Percentiles rank a stretch among this genome's conserved stretches.
phyloP scores from a whole-genome alignment of 2,888 invertebrate species.

The Biston betularia region DNA sequence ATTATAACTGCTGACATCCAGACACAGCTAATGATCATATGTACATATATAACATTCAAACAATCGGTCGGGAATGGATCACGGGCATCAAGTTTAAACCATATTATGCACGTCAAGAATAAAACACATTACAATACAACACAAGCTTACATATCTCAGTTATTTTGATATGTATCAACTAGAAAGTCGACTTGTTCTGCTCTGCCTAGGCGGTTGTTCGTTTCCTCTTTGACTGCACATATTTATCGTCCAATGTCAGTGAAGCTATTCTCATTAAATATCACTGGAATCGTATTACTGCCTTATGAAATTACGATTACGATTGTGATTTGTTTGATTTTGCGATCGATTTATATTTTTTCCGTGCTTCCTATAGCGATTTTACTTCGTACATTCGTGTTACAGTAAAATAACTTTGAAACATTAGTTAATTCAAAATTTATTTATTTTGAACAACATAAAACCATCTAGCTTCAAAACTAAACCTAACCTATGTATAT shows the following conservation, averaged over 20 bases:
- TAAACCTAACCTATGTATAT: no score
- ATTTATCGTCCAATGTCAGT: slow-evolving; percentile 29
- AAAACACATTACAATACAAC: background rate
- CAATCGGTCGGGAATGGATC: no score
- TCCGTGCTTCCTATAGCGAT: slow-evolving; percentile 28
- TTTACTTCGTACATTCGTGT: slow-evolving; percentile 23
- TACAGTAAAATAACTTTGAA: slow-evolving; percentile 8
- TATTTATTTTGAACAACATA: no score
- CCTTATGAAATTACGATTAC: slow-evolving; percentile 39
- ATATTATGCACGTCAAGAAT: background rate
- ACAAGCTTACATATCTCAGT: background rate
- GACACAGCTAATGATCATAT: no score
- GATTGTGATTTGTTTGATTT: slow-evolving; percentile 43
- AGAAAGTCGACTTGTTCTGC: background rate
- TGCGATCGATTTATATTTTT: slow-evolving; percentile 38
- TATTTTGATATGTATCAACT: slow-evolving; percentile 26
- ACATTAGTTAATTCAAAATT: no score
- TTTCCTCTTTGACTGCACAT: slow-evolving; percentile 16
- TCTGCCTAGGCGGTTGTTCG: background rate
- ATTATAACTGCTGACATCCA: no score
- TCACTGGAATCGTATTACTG: slow-evolving; percentile 26
- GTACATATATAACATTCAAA: no score
- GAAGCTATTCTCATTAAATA: slow-evolving; percentile 27
- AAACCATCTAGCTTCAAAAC: no score
- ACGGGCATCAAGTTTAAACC: no score